Percentiles rank a stretch among this genome's conserved stretches.
Evolutionary conservation across 1,140 invertebrate species (phyloP).

Genomic region (Rhopalosiphum maidis): DNA sequence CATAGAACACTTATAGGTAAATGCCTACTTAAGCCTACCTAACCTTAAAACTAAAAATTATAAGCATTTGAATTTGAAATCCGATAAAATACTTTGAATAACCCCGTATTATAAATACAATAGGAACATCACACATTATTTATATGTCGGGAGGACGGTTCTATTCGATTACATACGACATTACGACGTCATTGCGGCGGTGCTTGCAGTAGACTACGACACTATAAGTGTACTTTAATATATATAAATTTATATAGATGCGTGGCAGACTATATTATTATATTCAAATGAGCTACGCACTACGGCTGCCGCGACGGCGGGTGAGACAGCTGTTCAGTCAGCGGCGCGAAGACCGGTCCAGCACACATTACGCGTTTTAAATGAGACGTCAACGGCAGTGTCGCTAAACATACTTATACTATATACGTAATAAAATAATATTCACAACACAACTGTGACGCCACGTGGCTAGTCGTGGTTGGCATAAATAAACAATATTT

Average conservation of each 20-base stretch:
- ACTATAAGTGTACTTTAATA: background rate
- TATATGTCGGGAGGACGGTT: background rate
- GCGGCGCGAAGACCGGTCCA: background rate
- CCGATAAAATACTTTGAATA: no score
- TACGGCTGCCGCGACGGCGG: background rate
- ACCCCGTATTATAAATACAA: background rate
- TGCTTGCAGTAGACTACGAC: background rate
- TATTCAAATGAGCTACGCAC: background rate
- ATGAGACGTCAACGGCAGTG: constrained; percentile 15
- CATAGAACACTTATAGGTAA: no score
- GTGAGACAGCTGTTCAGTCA: background rate
- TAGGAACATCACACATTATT: background rate
- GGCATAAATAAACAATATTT: background rate
- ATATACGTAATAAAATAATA: background rate
- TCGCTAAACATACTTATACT: background rate
- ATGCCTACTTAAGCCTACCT: no score
- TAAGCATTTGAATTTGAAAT: no score
- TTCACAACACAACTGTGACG: background rate
- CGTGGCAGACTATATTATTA: background rate
- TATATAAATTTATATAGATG: background rate
- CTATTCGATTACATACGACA: background rate
- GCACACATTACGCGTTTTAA: constrained; percentile 7
- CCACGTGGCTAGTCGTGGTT: background rate
- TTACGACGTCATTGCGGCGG: background rate
- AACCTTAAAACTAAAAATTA: no score